Conservation (phyloP, 2,888 invertebrate genomes). For the Ophion ventricosus region DNA sequence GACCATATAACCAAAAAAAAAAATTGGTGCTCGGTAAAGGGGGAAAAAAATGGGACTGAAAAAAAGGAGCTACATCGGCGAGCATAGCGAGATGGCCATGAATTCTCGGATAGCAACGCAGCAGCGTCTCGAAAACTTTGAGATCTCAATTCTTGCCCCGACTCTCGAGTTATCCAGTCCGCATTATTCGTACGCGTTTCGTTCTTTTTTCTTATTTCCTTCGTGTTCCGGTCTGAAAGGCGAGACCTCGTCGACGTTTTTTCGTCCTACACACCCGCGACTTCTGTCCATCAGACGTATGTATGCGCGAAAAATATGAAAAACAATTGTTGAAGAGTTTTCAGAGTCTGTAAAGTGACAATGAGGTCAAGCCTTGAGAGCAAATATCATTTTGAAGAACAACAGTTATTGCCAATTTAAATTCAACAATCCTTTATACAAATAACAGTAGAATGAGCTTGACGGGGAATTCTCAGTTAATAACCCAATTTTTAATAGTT, state of each 20-base stretch:
- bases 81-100: constrained; percentile 56
- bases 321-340: neutral
- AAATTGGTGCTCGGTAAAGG: constrained; percentile 24
- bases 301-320: neutral
- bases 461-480: too few species aligned
- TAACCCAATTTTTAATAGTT: too few species aligned
- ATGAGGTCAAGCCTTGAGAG: neutral
- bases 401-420: too few species aligned
- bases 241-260: constrained; percentile 46
- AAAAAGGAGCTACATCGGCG: constrained; percentile 32
- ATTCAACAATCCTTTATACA: too few species aligned
- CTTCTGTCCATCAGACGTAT: neutral
- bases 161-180: constrained; percentile 36
- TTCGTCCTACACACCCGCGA: neutral
- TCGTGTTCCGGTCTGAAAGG: constrained; percentile 56
- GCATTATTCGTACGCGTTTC: constrained; percentile 12
- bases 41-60: constrained; percentile 36
- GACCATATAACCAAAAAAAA: constrained; percentile 21
- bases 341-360: neutral
- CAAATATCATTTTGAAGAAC: neutral
- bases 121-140: constrained; percentile 42
- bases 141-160: constrained; percentile 29
- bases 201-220: constrained; percentile 35
- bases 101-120: constrained; percentile 35
- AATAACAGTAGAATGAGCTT: too few species aligned